Conservation (phyloP, 2,113 vertebrate species). For the Aythya baeri region DNA sequence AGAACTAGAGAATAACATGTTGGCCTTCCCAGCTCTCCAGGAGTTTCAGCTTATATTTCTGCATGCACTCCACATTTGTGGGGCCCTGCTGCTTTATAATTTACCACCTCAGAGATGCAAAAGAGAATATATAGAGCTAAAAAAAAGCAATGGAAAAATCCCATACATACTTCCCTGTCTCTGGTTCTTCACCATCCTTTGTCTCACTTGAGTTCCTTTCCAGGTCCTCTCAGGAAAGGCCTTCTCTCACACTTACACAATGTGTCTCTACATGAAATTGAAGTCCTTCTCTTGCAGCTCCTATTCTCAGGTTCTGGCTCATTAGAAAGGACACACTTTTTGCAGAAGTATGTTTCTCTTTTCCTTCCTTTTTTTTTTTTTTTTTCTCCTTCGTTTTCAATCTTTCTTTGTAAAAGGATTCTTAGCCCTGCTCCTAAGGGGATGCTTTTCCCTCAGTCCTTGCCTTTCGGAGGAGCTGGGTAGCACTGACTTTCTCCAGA, state of each 20-base stretch:
- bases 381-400: background rate
- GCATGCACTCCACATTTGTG: background rate
- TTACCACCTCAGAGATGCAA: background rate
- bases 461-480: background rate
- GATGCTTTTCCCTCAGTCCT: background rate
- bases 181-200: background rate
- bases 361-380: background rate
- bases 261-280: background rate
- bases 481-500: background rate
- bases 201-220: background rate
- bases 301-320: background rate
- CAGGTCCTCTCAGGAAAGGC: background rate
- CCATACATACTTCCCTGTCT: background rate
- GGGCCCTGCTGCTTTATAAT: background rate
- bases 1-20: background rate
- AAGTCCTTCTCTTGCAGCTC: background rate
- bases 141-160: background rate
- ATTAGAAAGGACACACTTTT: background rate
- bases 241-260: background rate
- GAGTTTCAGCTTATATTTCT: background rate
- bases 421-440: background rate
- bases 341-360: background rate
- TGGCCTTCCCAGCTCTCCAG: background rate
- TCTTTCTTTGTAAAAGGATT: background rate
- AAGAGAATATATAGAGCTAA: background rate